Conservation (phyloP, 2,888 invertebrate species). For the Melolontha melolontha region DNA sequence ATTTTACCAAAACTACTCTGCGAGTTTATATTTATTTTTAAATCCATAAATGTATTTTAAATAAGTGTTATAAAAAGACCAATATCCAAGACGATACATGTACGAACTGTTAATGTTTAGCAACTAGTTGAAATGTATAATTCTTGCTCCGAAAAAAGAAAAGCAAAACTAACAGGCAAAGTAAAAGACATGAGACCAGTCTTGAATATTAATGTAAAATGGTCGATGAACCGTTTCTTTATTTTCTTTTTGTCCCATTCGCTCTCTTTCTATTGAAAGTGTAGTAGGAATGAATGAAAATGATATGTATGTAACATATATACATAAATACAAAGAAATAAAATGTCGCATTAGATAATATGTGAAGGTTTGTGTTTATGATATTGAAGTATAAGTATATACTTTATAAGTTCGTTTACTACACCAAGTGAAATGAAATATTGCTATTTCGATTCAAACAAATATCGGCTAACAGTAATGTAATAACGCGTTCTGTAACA, state of each 20-base stretch:
- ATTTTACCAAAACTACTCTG: too few relatives aligned
- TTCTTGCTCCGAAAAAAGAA: slow-evolving; percentile 31
- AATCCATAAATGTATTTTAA: not conserved
- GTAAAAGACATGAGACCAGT: slow-evolving; percentile 43
- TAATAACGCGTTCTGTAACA: too few relatives aligned
- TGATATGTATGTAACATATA: slow-evolving; percentile 13
- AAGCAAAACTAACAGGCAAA: slow-evolving; percentile 41
- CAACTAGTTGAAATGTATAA: slow-evolving; percentile 36
- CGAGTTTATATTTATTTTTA: too few relatives aligned
- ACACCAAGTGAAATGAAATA: too few relatives aligned
- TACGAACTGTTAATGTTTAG: slow-evolving; percentile 11
- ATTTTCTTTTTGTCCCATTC: slow-evolving; percentile 32
- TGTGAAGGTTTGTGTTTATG: too few relatives aligned
- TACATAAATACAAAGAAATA: not conserved
- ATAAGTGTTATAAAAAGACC: not conserved
- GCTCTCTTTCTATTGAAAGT: slow-evolving; percentile 22
- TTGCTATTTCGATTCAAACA: too few relatives aligned
- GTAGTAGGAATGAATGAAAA: slow-evolving; percentile 12
- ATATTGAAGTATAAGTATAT: too few relatives aligned
- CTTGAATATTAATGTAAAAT: slow-evolving; percentile 45
- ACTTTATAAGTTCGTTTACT: too few relatives aligned
- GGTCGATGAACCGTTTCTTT: slow-evolving; percentile 44
- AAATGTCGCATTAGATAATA: too few relatives aligned
- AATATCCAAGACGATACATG: not conserved
- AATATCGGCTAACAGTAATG: too few relatives aligned